These are phyloP conservation scores for Orius insidiosus DNA, from an alignment of 1,140 invertebrate genomes.

Conservation along the genomic window DNA sequence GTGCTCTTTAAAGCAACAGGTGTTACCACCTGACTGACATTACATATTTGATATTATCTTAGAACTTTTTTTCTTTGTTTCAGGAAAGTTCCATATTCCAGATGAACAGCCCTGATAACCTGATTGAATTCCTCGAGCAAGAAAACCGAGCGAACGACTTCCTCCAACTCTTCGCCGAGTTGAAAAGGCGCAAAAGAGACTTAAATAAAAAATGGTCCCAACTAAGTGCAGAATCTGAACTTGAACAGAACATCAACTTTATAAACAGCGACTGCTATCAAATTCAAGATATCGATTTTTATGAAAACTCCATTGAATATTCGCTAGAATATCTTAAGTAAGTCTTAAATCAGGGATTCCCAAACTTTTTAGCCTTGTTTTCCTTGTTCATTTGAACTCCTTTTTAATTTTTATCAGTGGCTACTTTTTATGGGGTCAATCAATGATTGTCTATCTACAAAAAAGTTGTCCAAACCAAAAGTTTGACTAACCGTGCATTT, in stretches of 20 bases:
- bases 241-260: slow-evolving; percentile 41
- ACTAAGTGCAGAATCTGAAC: slow-evolving; percentile 37
- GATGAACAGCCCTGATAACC: slow-evolving; percentile 44
- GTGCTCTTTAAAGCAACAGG: no score
- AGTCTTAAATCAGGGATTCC: no score
- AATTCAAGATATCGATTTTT: slow-evolving; percentile 30
- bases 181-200: slow-evolving; percentile 40
- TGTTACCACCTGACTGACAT: no score
- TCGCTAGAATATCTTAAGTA: neutral
- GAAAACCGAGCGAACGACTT: slow-evolving; percentile 48
- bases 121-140: slow-evolving; percentile 65
- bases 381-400: no score
- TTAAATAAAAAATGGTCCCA: slow-evolving; percentile 45
- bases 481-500: no score
- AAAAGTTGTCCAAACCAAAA: no score
- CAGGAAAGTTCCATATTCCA: slow-evolving; percentile 1
- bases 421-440: no score
- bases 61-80: slow-evolving; percentile 2
- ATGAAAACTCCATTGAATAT: neutral
- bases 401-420: no score
- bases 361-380: no score
- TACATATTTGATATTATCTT: no score
- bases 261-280: slow-evolving; percentile 47
- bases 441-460: no score
- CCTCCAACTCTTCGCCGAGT: slow-evolving; percentile 43